phyloP scores from a whole-genome alignment of 2,888 invertebrate species.

The Acanthosepion pharaonis region DNA sequence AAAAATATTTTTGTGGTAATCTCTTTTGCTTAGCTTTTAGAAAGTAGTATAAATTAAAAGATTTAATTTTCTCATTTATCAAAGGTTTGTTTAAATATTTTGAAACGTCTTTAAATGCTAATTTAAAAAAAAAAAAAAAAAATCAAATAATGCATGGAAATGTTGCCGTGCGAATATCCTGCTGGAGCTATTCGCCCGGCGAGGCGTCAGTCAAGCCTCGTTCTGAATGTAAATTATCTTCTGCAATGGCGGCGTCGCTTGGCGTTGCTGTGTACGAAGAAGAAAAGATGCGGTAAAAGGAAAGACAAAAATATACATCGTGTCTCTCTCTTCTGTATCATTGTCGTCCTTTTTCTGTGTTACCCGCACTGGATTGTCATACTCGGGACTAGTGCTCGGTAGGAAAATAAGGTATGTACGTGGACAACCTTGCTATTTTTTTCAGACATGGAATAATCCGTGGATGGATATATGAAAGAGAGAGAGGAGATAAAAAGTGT shows the following conservation, averaged over 20 bases:
- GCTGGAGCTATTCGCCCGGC: background rate
- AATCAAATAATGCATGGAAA: too few relatives aligned
- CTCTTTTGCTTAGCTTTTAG: too few relatives aligned
- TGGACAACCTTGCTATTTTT: background rate
- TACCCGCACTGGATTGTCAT: constrained; percentile 33
- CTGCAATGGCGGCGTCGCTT: constrained; percentile 33
- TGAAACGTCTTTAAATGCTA: too few relatives aligned
- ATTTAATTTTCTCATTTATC: too few relatives aligned
- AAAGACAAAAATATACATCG: background rate
- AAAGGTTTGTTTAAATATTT: too few relatives aligned
- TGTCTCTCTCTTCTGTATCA: constrained; percentile 24
- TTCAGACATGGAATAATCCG: background rate
- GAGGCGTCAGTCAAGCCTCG: background rate
- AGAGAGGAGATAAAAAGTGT: background rate
- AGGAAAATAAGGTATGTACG: background rate
- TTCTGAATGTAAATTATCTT: background rate
- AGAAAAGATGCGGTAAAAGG: background rate
- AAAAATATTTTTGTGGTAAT: too few relatives aligned
- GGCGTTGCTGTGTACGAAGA: background rate
- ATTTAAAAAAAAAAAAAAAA: too few relatives aligned
- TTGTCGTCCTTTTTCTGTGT: constrained; percentile 33
- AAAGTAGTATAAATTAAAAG: too few relatives aligned
- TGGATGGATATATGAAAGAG: background rate
- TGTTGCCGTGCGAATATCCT: background rate
- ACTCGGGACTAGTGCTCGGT: background rate